phyloP scores from a whole-genome alignment of 1,140 invertebrate genomes.

The Linepithema humile region DNA sequence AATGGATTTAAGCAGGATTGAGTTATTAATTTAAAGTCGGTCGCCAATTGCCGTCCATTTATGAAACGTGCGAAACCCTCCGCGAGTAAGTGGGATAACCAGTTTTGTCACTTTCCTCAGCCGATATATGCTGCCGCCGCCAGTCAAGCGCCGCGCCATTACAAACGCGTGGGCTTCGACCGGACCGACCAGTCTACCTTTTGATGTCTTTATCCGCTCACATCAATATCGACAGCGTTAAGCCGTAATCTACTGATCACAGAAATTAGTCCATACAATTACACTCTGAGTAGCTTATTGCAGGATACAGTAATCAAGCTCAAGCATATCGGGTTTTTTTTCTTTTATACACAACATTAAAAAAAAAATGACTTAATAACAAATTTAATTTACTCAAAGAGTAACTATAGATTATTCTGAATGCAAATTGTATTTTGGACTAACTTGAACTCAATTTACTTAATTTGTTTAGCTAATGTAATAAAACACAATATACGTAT shows the following conservation, averaged over 20 bases:
- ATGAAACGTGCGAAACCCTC: background rate
- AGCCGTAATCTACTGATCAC: background rate
- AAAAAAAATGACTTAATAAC: background rate
- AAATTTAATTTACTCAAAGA: background rate
- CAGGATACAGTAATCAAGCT: background rate
- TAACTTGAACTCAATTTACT: background rate
- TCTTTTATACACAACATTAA: background rate
- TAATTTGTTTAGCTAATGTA: background rate
- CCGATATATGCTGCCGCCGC: conserved; percentile 14
- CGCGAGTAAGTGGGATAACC: conserved; percentile 51
- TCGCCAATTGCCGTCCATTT: conserved; percentile 33
- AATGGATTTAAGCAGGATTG: conserved; percentile 52
- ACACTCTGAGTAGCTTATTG: background rate
- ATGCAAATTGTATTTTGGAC: background rate
- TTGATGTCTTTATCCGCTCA: conserved; percentile 52
- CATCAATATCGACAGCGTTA: background rate
- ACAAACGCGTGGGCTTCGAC: background rate
- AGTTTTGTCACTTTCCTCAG: conserved; percentile 60
- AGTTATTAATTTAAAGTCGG: conserved; percentile 63
- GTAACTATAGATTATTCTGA: background rate
- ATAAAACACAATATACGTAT: background rate
- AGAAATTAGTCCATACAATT: background rate
- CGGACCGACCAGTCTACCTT: conserved; percentile 9
- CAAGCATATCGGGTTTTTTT: background rate
- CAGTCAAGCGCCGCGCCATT: background rate